Evolutionary conservation across 1,140 invertebrate genomes (phyloP).

Genomic region (Oryctes rhinoceros): DNA sequence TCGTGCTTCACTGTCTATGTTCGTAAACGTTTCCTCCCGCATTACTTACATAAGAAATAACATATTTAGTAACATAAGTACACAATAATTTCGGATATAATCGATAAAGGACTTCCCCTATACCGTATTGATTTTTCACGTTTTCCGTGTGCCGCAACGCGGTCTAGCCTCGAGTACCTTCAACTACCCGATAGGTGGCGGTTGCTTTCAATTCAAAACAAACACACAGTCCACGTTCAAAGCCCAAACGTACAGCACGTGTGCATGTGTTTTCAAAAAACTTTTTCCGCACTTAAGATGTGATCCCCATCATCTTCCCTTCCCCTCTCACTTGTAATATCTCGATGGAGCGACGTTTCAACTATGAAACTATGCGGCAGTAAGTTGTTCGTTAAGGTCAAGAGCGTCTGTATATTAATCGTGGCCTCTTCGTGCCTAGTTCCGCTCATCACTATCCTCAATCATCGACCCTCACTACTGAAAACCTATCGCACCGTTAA

Average conservation of each 20-base stretch:
- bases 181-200: constrained; percentile 21
- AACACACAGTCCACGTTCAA: constrained; percentile 24
- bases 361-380: constrained; percentile 38
- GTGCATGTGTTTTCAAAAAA: not conserved
- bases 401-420: constrained; percentile 31
- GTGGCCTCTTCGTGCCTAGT: constrained; percentile 6
- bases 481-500: constrained; percentile 23
- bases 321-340: not conserved
- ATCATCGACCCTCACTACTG: constrained; percentile 35
- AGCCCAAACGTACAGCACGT: not conserved
- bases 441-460: constrained; percentile 28
- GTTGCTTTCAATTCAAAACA: constrained; percentile 6
- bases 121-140: constrained; percentile 26
- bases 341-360: constrained; percentile 16
- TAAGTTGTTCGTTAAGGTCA: constrained; percentile 28
- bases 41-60: not conserved
- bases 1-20: too few species aligned
- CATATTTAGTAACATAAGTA: not conserved
- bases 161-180: constrained; percentile 4
- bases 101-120: constrained; percentile 5
- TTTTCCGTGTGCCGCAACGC: constrained; percentile 20
- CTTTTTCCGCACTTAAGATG: constrained; percentile 8
- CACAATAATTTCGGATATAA: constrained; percentile 6
- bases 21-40: not conserved
- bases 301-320: not conserved